Conservation (phyloP, 1,140 invertebrate species). For the Leucophenga varia region DNA sequence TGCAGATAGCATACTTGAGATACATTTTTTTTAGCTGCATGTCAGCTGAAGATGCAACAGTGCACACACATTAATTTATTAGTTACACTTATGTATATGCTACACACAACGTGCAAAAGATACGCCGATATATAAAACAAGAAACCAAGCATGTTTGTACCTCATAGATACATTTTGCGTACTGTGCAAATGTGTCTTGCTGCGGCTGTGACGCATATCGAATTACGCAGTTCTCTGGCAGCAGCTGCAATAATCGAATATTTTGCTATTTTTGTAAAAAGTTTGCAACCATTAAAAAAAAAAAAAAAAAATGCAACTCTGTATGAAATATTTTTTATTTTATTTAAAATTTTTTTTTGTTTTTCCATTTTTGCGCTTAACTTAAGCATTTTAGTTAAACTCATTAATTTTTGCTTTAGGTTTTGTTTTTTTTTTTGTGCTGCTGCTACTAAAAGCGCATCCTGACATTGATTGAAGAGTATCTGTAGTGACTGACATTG, state of each 20-base stretch:
- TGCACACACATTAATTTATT: slow-evolving; percentile 28
- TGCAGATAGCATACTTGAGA: too few species aligned
- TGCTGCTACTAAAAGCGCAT: not conserved
- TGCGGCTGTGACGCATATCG: slow-evolving; percentile 37
- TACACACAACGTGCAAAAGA: slow-evolving; percentile 33
- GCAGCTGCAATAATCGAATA: slow-evolving; percentile 13
- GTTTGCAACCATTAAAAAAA: too few species aligned
- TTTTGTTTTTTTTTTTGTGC: too few species aligned
- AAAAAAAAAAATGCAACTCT: too few species aligned
- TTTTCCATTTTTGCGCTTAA: too few species aligned
- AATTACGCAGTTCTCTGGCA: slow-evolving; percentile 35
- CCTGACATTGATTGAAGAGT: slow-evolving; percentile 48
- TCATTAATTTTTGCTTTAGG: slow-evolving; percentile 4
- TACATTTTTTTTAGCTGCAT: slow-evolving; percentile 13
- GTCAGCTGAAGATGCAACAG: slow-evolving; percentile 21
- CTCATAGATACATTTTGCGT: slow-evolving; percentile 25
- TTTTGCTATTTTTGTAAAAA: slow-evolving; percentile 11
- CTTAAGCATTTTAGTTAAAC: too few species aligned
- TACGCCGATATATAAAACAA: too few species aligned
- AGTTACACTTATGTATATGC: slow-evolving; percentile 37
- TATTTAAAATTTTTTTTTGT: too few species aligned
- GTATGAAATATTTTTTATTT: too few species aligned
- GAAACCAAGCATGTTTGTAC: too few species aligned
- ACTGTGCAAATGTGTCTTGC: slow-evolving; percentile 2
- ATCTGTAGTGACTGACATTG: too few species aligned